phyloP scores from a whole-genome alignment of 1,140 invertebrate species.

The Latrodectus geometricus region DNA sequence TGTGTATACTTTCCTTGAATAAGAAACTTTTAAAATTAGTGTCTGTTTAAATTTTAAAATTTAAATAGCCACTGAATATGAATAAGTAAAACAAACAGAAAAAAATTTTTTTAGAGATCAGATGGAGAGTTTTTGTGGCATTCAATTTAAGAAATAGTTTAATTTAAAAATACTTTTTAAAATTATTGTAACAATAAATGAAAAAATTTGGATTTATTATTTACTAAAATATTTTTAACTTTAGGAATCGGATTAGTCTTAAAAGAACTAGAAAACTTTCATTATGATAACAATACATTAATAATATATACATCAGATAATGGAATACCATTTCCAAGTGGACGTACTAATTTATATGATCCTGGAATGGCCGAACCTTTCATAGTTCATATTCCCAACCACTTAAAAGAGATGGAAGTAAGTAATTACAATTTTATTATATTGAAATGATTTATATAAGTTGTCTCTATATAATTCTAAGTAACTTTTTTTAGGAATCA shows the following conservation, averaged over 20 bases:
- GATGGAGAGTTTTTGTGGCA: too few relatives aligned
- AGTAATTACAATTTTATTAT: background rate
- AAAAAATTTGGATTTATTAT: too few relatives aligned
- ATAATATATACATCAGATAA: slow-evolving; percentile 93
- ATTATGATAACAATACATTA: slow-evolving; percentile 80
- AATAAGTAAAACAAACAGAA: too few relatives aligned
- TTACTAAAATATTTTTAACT: background rate
- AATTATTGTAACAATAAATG: too few relatives aligned
- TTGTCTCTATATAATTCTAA: background rate
- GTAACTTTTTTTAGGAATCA: slow-evolving; percentile 66
- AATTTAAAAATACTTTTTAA: too few relatives aligned
- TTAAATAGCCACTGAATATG: too few relatives aligned
- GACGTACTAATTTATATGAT: slow-evolving; percentile 91
- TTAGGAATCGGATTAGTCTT: slow-evolving; percentile 85
- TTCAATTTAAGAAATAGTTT: too few relatives aligned
- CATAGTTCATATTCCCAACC: slow-evolving; percentile 70
- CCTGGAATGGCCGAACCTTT: slow-evolving; percentile 83
- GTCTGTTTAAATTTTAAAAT: too few relatives aligned
- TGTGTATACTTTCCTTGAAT: too few relatives aligned
- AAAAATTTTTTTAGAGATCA: too few relatives aligned
- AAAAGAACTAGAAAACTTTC: slow-evolving; percentile 80
- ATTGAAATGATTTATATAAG: background rate
- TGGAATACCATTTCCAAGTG: slow-evolving; percentile 89
- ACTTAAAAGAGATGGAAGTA: background rate
- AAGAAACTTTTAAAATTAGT: too few relatives aligned